Base-by-base conservation (phyloP, 1,140 invertebrate genomes). In the Ericerus pela region DNA sequence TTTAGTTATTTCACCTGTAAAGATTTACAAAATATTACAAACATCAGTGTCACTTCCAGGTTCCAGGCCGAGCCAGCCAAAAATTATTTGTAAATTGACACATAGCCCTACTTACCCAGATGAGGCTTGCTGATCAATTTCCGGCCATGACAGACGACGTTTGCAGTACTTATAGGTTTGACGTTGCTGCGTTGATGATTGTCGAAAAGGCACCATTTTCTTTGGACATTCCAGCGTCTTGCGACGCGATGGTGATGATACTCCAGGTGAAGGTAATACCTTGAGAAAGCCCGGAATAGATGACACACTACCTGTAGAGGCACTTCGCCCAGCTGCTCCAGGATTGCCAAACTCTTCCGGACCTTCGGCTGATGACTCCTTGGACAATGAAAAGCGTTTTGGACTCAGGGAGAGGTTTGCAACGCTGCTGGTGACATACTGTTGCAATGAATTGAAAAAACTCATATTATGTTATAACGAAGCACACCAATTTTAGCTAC, bases 401-500 rank as follows among this genome's bases (percentile, higher is more conserved):
- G 84, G 82, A 56, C 81, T 83, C n/a, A 87, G 68, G 30, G 75
- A 79, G 54, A 88, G 68, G 62, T 79, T 84, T 11, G 83, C 82
- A 55, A 88, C 84, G 62, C 83, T 83, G 66, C 77, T 80, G 58
- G 78, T 79, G 64, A 88, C 83, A 68, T 84, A 84, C 66, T 87
- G 83, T 62, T 84, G 81, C 58, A 87, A 68, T 8, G 82, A 85
- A 64, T 80, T 82, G 65, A 88, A 79, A 72, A 88, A 87, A 75
- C 84, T 87, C 85, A 88, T 88, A 24, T 47, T 47, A 18, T n/a
- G n/a, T n/a, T n/a, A n/a, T n/a, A n/a, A n/a, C n/a, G n/a, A n/a
- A n/a, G n/a, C n/a, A n/a, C n/a, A n/a, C n/a, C n/a, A n/a, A n/a
- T n/a, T n/a, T n/a, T n/a, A n/a, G n/a, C n/a, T n/a, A n/a, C n/a